A percentile compares a stretch with the other conserved stretches of the same genome.
Evolutionary conservation across 2,888 invertebrate genomes (phyloP).

Genomic region (Steromphala cineraria): DNA sequence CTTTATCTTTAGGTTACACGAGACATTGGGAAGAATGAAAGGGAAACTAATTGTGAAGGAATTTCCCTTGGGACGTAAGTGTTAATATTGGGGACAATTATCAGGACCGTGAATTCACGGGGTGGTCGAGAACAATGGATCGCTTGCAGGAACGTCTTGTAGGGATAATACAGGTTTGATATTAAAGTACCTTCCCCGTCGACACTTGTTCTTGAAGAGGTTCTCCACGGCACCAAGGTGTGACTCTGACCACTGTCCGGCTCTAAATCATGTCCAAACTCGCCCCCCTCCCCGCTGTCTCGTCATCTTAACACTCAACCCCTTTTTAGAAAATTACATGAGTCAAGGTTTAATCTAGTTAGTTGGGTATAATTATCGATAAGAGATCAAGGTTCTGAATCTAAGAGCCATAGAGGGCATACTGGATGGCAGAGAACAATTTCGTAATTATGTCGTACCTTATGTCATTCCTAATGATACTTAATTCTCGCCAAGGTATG

Average conservation of each 20-base stretch:
- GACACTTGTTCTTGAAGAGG: not conserved
- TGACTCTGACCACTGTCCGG: not conserved
- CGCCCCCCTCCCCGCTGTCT: not conserved
- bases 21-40: slow-evolving; percentile 19
- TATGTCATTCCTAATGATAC: slow-evolving; percentile 15
- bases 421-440: not conserved
- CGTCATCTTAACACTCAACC: not conserved
- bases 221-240: not conserved
- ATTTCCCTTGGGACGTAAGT: slow-evolving; percentile 18
- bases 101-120: not conserved
- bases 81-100: slow-evolving; percentile 16
- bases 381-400: not conserved
- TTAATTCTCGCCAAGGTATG: not conserved
- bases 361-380: slow-evolving; percentile 17
- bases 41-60: slow-evolving; percentile 16
- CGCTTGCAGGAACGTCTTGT: not conserved
- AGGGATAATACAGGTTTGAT: slow-evolving; percentile 16
- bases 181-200: slow-evolving; percentile 18
- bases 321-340: slow-evolving; percentile 11
- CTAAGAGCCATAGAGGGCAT: not conserved
- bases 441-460: slow-evolving; percentile 5
- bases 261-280: slow-evolving; percentile 5
- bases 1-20: slow-evolving; percentile 20
- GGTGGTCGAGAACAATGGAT: not conserved
- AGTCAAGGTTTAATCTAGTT: not conserved